Percentiles rank a stretch among this genome's conserved stretches.
Evolutionary conservation across 2,113 vertebrate genomes (phyloP).

Genomic region (Urocynchramus pylzowi): DNA sequence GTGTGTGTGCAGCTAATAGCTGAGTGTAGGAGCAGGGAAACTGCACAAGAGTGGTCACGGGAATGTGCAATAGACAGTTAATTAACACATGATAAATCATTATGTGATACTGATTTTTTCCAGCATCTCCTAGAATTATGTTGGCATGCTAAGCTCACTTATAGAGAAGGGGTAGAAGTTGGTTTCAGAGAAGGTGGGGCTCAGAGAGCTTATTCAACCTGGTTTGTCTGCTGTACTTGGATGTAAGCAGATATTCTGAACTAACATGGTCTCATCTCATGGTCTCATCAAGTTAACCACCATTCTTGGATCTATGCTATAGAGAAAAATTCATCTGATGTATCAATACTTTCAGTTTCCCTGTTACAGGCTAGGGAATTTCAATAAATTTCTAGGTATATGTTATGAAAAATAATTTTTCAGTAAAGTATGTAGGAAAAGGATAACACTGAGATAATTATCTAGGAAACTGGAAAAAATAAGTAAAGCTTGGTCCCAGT

Average conservation of each 20-base stretch:
- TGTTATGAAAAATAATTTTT: slow-evolving; percentile 13
- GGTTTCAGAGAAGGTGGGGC: not conserved
- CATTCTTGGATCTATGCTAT: not conserved
- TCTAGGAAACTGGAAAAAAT: slow-evolving; percentile 12
- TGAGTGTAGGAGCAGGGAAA: not conserved
- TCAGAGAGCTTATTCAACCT: not conserved
- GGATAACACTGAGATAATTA: slow-evolving; percentile 51
- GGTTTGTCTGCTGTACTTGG: not conserved
- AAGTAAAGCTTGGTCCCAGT: slow-evolving; percentile 4
- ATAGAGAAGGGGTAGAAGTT: not conserved
- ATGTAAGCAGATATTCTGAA: not conserved
- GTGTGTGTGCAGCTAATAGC: not conserved
- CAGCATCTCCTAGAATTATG: not conserved
- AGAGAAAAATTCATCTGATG: not conserved
- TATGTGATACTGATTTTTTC: not conserved
- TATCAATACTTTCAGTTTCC: not conserved
- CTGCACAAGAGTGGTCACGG: not conserved
- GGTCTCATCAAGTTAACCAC: not conserved
- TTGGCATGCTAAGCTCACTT: not conserved
- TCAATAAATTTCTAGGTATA: not conserved
- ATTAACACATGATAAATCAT: not conserved
- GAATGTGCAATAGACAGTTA: not conserved
- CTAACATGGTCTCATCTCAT: not conserved
- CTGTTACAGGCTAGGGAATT: not conserved
- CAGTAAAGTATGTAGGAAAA: not conserved